phyloP scores from a whole-genome alignment of 2,113 vertebrate species.

The Lasiurus borealis region DNA sequence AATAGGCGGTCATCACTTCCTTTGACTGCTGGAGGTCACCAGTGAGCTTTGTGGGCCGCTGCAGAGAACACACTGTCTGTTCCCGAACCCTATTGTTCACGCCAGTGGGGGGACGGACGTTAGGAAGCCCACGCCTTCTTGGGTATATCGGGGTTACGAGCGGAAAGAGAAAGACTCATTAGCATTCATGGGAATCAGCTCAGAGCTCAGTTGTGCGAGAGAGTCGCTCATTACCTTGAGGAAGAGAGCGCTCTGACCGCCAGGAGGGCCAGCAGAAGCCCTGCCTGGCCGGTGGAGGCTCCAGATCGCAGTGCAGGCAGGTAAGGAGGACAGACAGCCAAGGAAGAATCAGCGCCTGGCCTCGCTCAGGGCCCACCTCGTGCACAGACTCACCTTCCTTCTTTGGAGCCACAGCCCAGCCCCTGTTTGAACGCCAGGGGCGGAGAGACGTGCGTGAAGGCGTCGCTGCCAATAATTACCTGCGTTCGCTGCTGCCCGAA shows the following conservation, averaged over 20 bases:
- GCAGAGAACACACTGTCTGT: neutral
- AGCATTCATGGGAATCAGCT: neutral
- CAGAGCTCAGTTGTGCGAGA: neutral
- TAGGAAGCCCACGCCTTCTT: no score
- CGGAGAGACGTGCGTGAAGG: neutral
- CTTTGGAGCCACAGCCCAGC: neutral
- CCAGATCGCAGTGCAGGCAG: neutral
- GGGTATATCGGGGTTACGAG: no score
- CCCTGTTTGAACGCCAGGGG: neutral
- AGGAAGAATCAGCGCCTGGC: neutral
- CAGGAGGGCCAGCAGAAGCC: fast-evolving
- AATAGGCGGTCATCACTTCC: neutral
- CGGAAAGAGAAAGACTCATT: neutral
- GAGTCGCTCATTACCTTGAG: neutral
- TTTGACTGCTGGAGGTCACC: neutral
- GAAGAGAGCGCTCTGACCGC: neutral
- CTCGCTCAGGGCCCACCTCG: neutral
- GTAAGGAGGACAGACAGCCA: neutral
- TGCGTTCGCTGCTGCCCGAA: neutral
- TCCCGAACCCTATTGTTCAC: neutral
- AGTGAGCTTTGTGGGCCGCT: neutral
- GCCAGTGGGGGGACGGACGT: no score
- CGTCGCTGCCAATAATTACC: neutral
- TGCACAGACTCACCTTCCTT: neutral
- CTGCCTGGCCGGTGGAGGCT: neutral